Conservation (phyloP, 2,797 vertebrate genomes). For the Aphelocoma californica region DNA sequence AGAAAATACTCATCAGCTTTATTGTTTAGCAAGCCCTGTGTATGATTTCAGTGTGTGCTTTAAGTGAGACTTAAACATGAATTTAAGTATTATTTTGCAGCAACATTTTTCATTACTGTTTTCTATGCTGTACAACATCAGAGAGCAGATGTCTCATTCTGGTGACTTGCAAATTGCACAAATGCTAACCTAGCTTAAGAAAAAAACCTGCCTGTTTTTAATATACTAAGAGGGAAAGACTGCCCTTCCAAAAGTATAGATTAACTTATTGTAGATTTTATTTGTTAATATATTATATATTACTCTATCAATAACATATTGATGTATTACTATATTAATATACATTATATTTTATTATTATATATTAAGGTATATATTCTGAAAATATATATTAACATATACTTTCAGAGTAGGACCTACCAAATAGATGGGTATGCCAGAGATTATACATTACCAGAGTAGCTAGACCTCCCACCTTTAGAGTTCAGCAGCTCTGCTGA, state of each 20-base stretch:
- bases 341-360: neutral
- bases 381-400: neutral
- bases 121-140: neutral
- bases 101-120: neutral
- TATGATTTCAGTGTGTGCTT: neutral
- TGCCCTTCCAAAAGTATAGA: neutral
- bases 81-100: neutral
- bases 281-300: neutral
- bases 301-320: neutral
- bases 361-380: neutral
- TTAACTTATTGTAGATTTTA: neutral
- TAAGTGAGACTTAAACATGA: neutral
- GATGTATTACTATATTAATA: neutral
- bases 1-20: neutral
- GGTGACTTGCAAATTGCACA: neutral
- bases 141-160: neutral
- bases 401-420: neutral
- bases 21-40: neutral
- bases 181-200: neutral
- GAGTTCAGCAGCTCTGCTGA: neutral
- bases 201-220: neutral
- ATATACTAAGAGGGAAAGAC: neutral
- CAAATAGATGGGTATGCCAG: neutral
- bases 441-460: neutral
- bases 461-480: neutral